Base-by-base conservation (phyloP, 2,113 vertebrate species). In the Mola mola region DNA sequence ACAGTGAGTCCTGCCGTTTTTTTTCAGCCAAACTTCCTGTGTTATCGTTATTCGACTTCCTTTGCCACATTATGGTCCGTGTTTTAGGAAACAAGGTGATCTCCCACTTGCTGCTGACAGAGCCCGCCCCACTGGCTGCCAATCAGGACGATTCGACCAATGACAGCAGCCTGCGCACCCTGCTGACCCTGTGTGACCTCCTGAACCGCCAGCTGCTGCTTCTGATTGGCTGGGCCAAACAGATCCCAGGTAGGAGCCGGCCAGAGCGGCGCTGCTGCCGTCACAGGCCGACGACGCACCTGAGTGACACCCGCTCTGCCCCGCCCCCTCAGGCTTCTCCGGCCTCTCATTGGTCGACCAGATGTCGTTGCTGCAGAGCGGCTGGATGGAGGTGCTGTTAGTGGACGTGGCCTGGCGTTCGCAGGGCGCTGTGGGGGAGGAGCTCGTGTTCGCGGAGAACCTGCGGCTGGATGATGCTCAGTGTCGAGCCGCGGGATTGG, bases 121-220 rank as follows among this genome's bases (percentile, higher is more conserved):
- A 93, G 36, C 89, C 91, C 11, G 63, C 82, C 26, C 86, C 90
- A 0, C 68, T 91, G 28, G 72, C 79, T 6, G 92, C 92, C 56
- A 82, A 63, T 22, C 90, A 90, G 9, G 92, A 93, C 46, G 51
- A 85, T 1, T 81, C 82, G 3, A 79, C 85, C 41, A 75, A 72
- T 42, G 90, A 92, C 43, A 47, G 76, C 57, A 87, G 90, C 83
- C 79, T 92, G 48, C 72, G 66, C 56, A 85, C 81, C 2, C 83
- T 93, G 44, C 75, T 92, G 72, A 92, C 92, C 43, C 79, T 93
- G 16, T 92, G 92, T 67, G 92, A 93, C 83, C 92, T 93, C 11
- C 78, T 91, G 47, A 92, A 93, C 78, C 73, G 92, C 2, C 87
- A 93, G 57, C 84, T 93, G 33, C 84, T 93, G 37, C 55, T 93